Evolutionary conservation across 2,113 vertebrate genomes (phyloP).

Genomic region (Cathartes aura): DNA sequence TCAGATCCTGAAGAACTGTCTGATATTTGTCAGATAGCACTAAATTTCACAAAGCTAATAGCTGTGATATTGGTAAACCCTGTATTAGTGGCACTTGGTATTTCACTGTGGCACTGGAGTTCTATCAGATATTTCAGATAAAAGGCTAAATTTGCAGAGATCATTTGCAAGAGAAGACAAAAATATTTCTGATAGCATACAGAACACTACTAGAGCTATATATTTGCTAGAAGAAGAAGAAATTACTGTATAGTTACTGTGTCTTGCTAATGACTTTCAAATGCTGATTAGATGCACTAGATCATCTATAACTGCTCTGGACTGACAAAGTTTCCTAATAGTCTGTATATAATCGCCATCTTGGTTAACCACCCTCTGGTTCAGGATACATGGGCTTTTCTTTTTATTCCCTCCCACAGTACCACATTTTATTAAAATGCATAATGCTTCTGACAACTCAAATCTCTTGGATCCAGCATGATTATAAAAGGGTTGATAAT

Average conservation of each 20-base stretch:
- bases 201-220: background rate
- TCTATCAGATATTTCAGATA: background rate
- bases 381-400: background rate
- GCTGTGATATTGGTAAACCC: background rate
- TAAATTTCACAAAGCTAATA: slow-evolving; percentile 16
- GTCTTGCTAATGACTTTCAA: background rate
- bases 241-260: background rate
- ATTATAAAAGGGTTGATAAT: background rate
- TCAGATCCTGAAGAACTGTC: background rate
- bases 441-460: background rate
- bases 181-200: background rate
- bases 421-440: background rate
- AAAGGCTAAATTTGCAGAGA: background rate
- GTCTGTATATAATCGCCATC: background rate
- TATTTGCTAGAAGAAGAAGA: background rate
- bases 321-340: background rate
- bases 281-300: background rate
- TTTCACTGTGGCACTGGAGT: background rate
- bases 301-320: background rate
- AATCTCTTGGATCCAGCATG: background rate
- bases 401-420: background rate
- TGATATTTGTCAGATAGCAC: background rate
- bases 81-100: background rate
- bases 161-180: background rate
- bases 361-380: background rate